phyloP scores from a whole-genome alignment of 92 coral and sea anemone genomes.

The Epizoanthus ramosus region DNA sequence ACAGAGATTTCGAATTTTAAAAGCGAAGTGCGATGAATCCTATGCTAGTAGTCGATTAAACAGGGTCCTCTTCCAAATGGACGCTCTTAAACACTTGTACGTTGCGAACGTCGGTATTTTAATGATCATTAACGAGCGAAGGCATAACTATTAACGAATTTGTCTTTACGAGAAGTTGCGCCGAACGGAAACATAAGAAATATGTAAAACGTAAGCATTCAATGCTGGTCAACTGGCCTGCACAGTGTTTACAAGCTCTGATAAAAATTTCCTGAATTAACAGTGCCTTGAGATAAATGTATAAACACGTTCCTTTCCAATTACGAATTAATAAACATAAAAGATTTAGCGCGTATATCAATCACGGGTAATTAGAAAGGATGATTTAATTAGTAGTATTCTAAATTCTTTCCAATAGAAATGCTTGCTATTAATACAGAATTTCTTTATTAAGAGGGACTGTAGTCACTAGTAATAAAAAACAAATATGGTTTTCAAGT shows the following conservation, averaged over 20 bases:
- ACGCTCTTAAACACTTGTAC: constrained; percentile 12
- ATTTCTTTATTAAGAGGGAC: constrained; percentile 78
- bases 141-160: constrained; percentile 3
- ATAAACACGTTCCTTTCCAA: constrained; percentile 82
- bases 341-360: constrained; percentile 93
- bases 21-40: constrained; percentile 9
- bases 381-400: constrained; percentile 90
- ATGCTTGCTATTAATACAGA: constrained; percentile 68
- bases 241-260: constrained; percentile 59
- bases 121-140: constrained; percentile 39
- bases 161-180: constrained; percentile 22
- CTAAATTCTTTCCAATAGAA: constrained; percentile 87
- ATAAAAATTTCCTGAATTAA: constrained; percentile 76
- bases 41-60: constrained; percentile 30
- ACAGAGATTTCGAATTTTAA: background rate
- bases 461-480: constrained; percentile 79
- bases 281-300: constrained; percentile 63
- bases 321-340: constrained; percentile 76
- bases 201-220: constrained; percentile 34
- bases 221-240: constrained; percentile 22
- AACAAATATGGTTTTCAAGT: constrained; percentile 75
- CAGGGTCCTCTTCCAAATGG: constrained; percentile 26
- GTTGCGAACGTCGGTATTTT: constrained; percentile 34
- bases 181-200: constrained; percentile 32
- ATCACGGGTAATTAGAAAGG: constrained; percentile 92